These are phyloP conservation scores for Nemurella pictetii DNA, from an alignment of 2,888 invertebrate genomes.

Conservation along the genomic window DNA sequence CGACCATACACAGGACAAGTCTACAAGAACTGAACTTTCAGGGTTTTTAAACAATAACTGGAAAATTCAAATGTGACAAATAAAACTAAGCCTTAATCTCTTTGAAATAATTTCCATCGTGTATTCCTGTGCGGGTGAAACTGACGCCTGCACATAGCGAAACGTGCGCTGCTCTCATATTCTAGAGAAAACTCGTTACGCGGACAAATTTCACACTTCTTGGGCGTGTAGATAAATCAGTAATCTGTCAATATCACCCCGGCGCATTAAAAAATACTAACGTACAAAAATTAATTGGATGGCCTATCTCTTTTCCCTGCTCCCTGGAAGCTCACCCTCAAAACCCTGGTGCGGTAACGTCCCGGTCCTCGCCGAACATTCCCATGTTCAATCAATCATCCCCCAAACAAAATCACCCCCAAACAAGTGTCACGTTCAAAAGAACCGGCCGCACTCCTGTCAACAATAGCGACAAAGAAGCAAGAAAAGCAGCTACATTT, in stretches of 20 bases:
- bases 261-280: no score
- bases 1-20: no score
- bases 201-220: not conserved
- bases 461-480: not conserved
- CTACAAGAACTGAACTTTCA: no score
- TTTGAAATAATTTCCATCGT: no score
- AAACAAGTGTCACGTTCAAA: not conserved
- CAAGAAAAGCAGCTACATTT: not conserved
- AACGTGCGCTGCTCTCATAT: no score
- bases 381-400: not conserved
- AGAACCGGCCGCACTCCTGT: not conserved
- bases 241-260: no score
- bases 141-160: no score
- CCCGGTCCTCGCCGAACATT: not conserved
- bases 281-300: not conserved
- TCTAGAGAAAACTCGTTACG: not conserved
- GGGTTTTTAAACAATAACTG: no score
- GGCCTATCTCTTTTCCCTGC: not conserved
- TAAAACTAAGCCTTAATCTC: no score
- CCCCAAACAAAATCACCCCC: not conserved
- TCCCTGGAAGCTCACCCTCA: not conserved
- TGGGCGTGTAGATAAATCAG: no score
- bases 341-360: not conserved
- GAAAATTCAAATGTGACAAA: no score
- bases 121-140: no score